These are phyloP conservation scores for Thamnophis elegans DNA, from an alignment of 2,797 vertebrate genomes.

Conservation along the genomic window DNA sequence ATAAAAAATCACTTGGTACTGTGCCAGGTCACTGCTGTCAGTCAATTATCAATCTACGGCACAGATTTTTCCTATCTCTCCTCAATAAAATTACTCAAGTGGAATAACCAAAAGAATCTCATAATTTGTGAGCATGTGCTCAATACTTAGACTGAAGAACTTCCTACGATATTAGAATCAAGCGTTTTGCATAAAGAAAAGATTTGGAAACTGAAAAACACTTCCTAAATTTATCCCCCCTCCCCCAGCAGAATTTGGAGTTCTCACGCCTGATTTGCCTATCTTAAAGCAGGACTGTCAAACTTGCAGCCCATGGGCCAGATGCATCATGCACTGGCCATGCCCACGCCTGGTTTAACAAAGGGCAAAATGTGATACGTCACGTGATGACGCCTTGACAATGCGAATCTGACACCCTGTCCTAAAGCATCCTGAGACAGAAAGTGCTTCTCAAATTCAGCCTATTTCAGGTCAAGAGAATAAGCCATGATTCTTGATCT, in stretches of 20 bases:
- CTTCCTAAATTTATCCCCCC: neutral
- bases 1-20: neutral
- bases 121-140: neutral
- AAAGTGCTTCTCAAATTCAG: neutral
- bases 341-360: too few species aligned
- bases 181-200: neutral
- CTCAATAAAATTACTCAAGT: neutral
- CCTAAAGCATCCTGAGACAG: neutral
- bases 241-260: neutral
- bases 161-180: neutral
- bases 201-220: neutral
- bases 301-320: fast-evolving
- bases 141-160: too few species aligned
- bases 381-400: fast-evolving
- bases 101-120: neutral
- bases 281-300: neutral
- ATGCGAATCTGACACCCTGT: too few species aligned
- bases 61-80: neutral
- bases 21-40: neutral
- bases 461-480: neutral
- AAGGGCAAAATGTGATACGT: too few species aligned
- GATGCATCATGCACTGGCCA: too few species aligned
- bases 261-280: neutral
- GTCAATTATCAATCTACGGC: neutral
- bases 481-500: neutral